These are phyloP conservation scores for Parotia lawesii DNA, from an alignment of 2,113 vertebrate genomes.

Conservation along the genomic window DNA sequence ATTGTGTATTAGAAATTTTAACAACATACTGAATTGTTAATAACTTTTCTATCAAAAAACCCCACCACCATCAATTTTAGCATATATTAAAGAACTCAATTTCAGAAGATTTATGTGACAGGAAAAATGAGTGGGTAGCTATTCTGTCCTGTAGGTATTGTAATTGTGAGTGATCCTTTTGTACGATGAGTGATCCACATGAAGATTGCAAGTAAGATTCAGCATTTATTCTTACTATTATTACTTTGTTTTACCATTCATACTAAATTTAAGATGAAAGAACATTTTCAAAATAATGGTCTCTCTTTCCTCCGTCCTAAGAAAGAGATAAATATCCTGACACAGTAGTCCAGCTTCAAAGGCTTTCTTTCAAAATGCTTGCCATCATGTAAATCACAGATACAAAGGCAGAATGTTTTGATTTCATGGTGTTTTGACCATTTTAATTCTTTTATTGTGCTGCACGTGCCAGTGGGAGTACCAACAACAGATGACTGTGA, in stretches of 20 bases:
- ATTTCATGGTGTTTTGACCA: constrained; percentile 75
- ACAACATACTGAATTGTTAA: background rate
- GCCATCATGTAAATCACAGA: constrained; percentile 68
- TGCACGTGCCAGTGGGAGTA: constrained; percentile 71
- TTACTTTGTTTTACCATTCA: background rate
- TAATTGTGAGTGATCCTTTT: background rate
- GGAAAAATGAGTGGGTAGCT: background rate
- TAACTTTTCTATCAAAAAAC: background rate
- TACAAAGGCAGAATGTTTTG: constrained; percentile 71
- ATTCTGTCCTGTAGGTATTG: background rate
- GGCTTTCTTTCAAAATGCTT: constrained; percentile 49
- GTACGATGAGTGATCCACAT: background rate
- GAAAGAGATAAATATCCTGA: background rate
- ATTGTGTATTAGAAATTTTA: background rate
- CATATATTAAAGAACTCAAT: background rate
- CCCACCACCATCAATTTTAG: background rate
- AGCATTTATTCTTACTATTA: background rate
- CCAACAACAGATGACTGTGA: constrained; percentile 74
- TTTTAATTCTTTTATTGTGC: constrained; percentile 68
- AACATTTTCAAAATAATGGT: background rate
- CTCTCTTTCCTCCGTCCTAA: background rate
- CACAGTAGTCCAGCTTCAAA: constrained; percentile 59
- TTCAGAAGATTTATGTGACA: background rate
- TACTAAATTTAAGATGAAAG: background rate
- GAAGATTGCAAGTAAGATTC: background rate